Evolutionary conservation across 2,797 vertebrate species (phyloP), one percentile per base, ranked within the genome.

Genomic region (Gambusia yucatana): DNA sequence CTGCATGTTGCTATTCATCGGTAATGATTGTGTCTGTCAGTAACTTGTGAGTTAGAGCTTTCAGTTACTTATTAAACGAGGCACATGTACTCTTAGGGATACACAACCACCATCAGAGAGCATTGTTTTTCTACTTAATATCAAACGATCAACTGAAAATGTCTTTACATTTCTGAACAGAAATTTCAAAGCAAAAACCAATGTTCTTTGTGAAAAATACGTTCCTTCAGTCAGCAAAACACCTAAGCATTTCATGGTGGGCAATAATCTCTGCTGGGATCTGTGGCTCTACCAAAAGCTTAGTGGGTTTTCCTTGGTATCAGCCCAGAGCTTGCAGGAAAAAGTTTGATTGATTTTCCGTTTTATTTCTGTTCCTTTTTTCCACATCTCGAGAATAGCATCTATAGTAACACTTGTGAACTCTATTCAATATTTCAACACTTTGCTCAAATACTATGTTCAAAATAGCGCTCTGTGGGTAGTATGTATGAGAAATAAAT

Each of bases 281-380:
- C 59, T 72, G 33, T 63, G 67, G 79, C 84, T 90, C 87, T 77
- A 69, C 83, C 79, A 81, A 83, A 81, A 84, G 50, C 71, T 80
- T 76, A 28, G 39, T 57, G 20, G 67, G 28, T 76, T 65, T 89
- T 71, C 73, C 25, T 81, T 44, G 25, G 52, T 72, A 61, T 87
- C 75, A 78, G 43, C 44, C 20, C 8, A 33, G 50, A 85, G 30
- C 73, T 41, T 43, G 63, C 25, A 72, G 75, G 72, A 72, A 82
- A 82, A 81, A 22, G 63, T 73, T 36, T 28, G 36, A 72, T 72
- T 69, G 20, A 82, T 80, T 87, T 85, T 80, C 13, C 50, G 16
- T 72, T 16, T 16, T 22, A 73, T 61, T 55, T 75, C 11, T 39
- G 3, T 3, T 65, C 44, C 41, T 46, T 6, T 43, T 76, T 72